Evolutionary conservation across 2,888 invertebrate species (phyloP), one percentile per base, ranked within the genome.

Genomic region (Ethmia dodecea): DNA sequence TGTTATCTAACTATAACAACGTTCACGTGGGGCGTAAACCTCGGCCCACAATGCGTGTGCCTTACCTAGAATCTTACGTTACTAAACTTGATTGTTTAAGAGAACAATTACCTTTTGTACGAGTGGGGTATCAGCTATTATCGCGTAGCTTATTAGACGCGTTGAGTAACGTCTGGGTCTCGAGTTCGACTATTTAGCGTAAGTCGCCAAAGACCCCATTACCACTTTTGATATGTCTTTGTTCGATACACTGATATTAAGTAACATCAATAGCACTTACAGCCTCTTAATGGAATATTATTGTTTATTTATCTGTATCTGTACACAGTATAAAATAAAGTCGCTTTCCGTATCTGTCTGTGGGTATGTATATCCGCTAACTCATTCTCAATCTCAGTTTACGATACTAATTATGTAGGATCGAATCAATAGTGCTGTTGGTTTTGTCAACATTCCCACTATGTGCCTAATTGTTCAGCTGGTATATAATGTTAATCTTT

Each of bases 21-120:
- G 55, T 59, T 53, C 50, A 44, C 55, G 61, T 59, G 45, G 46
- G 51, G 57, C 53, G 53, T 42, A 59, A 61, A 60, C 60, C 46
- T 40, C 46, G 36, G 40, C 34, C 46, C 52, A 64, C 55, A 64
- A 66, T 72, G 60, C 75, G 52, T 61, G 48, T 50, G 52, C 59
- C 60, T 73, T 81, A 78, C 80, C 66, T 81, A 80, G 80, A 80
- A 80, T 64, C 68, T 74, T 71, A 65, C 73, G 66, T 75, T 77
- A 75, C 73, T 72, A 68, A 70, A 69, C 75, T 73, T 79, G 71
- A 83, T 84, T 81, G 81, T 83, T 81, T 72, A 57, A 73, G 74
- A 77, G 81, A 84, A 86, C 84, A 86, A 84, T 84, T 77, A 80
- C 81, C 83, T 76, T 83, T 86, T 84, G 83, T 84, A 75, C 60